Evolutionary conservation across 2,797 vertebrate genomes (phyloP), one percentile per base, ranked within the genome.

Genomic region (Melanogrammus aeglefinus): DNA sequence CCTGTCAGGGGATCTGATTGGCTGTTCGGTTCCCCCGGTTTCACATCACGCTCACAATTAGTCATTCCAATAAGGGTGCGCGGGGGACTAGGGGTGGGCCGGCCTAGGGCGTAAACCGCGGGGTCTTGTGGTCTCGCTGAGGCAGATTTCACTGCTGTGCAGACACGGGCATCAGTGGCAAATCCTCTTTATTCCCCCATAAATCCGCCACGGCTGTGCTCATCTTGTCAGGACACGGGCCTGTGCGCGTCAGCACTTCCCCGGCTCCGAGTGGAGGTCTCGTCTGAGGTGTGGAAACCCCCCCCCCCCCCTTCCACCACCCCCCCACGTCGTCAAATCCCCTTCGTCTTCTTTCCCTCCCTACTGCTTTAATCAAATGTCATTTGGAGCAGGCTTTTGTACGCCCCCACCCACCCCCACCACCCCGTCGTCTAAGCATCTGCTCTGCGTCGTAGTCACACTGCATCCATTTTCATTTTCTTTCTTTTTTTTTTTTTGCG

Each of bases 161-260:
- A 86, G 87, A 85, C 86, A 88, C 81, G 80, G 90, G 92, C 91
- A 92, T 94, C 91, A 89, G 86, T 86, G 86, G 86, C 90, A 92
- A 93, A 93, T 93, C 92, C 91, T 90, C 89, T 92, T 93, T 90
- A 92, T 93, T 93, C 88, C 88, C 80, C 83, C 81, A 88, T 94
- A 93, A 94, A 93, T 94, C 90, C 91, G 51, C 86, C 80, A 71
- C 75, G 84, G 84, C 89, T 89, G 86, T 85, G 87, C 90, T 90
- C 88, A 86, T 91, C 86, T 88, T 92, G 92, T 92, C 91, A 90
- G 87, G 90, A 85, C 77, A 74, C 41, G 69, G 83, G 87, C 83
- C 86, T 88, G 84, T 89, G 85, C 87, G 89, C 90, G 91, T 91
- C 90, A 88, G 85, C 85, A 78, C 86, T 88, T 80, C 82, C 75